Evolutionary conservation across 2,113 vertebrate species (phyloP), one percentile per base, ranked within the genome.

Genomic region (Bettongia penicillata): DNA sequence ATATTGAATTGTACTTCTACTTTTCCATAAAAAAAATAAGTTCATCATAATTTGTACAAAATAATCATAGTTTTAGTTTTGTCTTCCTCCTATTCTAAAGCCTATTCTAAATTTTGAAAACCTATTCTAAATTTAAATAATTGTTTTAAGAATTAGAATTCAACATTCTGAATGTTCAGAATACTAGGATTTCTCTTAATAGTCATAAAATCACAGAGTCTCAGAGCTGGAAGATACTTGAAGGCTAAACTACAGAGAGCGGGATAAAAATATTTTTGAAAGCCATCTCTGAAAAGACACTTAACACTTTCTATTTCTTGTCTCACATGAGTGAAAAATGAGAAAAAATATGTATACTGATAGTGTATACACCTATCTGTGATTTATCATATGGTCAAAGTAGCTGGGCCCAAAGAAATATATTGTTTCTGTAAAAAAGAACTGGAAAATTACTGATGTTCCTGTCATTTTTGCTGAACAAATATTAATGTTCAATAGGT

Each of bases 391-490:
- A 26, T 94, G 92, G n/a, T 77, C 55, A 92, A 89, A 94, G 24
- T 89, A 51, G 12, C 52, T 92, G 23, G 26, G 8, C 16, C 90
- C 0, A 37, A 22, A 77, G 37, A 97, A 92, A 90, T 43, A 2
- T 90, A n/a, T 31, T 23, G 0, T 96, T 97, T 25, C 93, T 84
- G 94, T 96, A 97, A 98, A 98, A 98, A 96, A 92, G 89, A 98
- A 97, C 89, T 95, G 90, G 19, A 95, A 95, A 93, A 97, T 94
- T 96, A 95, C 68, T 92, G 89, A 97, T 97, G 95, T 92, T 93
- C 92, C 94, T 97, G 91, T 97, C 94, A 97, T 96, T 96, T 96
- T 90, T n/a, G 25, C 96, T 98, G 94, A 97, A 98, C 95, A 98
- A 98, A 96, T 95, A 96, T 61, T 94, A 94, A 92, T 93, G 90